Percentiles rank a stretch among this genome's conserved stretches.
Evolutionary conservation across 2,113 vertebrate species (phyloP).

Genomic region (Etheostoma spectabile): DNA sequence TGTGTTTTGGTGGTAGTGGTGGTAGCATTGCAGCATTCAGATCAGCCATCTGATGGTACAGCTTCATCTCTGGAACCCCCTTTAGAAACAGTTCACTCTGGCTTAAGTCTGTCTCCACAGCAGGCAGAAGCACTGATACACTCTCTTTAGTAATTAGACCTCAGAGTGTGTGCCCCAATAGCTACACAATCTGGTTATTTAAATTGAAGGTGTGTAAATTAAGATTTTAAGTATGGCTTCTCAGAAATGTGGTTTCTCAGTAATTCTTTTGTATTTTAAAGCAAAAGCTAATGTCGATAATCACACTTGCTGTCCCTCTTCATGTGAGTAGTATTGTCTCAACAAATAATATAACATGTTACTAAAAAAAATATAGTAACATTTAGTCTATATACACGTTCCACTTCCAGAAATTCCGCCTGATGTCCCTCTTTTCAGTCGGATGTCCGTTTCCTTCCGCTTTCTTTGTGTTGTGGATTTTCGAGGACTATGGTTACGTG

Average conservation of each 20-base stretch:
- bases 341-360: too few species aligned
- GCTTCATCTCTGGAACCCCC: not conserved
- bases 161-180: conserved; percentile 9
- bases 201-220: conserved; percentile 33
- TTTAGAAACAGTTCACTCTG: conserved; percentile 4
- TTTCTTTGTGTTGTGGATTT: too few species aligned
- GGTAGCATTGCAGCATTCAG: not conserved
- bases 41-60: conserved; percentile 23
- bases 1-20: not conserved
- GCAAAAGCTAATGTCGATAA: not conserved
- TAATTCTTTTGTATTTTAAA: conserved; percentile 14
- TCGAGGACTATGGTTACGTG: too few species aligned
- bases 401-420: too few species aligned
- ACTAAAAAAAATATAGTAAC: too few species aligned
- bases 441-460: too few species aligned
- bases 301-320: too few species aligned
- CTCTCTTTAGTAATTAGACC: conserved; percentile 34
- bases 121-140: conserved; percentile 34
- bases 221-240: conserved; percentile 43
- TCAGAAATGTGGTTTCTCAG: not conserved
- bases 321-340: too few species aligned
- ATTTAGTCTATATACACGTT: too few species aligned
- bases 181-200: conserved; percentile 38
- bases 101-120: conserved; percentile 25
- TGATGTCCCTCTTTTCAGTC: too few species aligned